These are phyloP conservation scores for Montipora cactus DNA, from an alignment of 64 coral and sea anemone species.

Conservation along the genomic window DNA sequence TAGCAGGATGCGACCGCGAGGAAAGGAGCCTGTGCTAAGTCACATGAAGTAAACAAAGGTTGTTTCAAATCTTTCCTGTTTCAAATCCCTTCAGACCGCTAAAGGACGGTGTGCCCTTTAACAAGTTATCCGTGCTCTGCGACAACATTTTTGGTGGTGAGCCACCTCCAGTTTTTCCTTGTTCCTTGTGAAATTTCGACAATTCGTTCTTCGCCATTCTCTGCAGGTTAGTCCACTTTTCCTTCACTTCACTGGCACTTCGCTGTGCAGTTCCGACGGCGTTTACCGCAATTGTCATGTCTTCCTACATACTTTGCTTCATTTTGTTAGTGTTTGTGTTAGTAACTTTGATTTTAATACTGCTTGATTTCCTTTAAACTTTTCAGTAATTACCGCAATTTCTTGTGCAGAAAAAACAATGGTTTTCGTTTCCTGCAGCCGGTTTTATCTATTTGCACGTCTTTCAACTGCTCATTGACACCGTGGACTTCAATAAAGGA, in stretches of 20 bases:
- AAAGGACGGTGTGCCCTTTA: too few relatives aligned
- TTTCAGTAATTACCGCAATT: too few relatives aligned
- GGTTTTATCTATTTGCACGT: too few relatives aligned
- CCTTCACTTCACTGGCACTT: not conserved
- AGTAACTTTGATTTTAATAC: too few relatives aligned
- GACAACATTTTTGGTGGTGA: conserved; percentile 10
- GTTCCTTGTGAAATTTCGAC: not conserved
- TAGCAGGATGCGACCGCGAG: not conserved
- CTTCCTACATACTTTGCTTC: not conserved
- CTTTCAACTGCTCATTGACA: too few relatives aligned
- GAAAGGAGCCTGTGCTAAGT: not conserved
- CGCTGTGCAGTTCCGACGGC: not conserved
- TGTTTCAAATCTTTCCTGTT: too few relatives aligned
- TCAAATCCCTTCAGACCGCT: too few relatives aligned
- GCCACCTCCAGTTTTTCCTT: not conserved
- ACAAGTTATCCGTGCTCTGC: not conserved
- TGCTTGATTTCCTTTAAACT: too few relatives aligned
- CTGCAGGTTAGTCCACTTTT: not conserved
- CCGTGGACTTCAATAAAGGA: not conserved
- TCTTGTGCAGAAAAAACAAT: too few relatives aligned
- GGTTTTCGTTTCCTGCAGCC: too few relatives aligned
- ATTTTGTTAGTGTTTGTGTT: not conserved
- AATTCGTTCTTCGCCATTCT: conserved; percentile 17
- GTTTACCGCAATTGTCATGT: not conserved
- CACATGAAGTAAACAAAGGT: too few relatives aligned